Evolutionary conservation across 2,113 vertebrate species (phyloP), one percentile per base, ranked within the genome.

Genomic region (Aythya baeri): DNA sequence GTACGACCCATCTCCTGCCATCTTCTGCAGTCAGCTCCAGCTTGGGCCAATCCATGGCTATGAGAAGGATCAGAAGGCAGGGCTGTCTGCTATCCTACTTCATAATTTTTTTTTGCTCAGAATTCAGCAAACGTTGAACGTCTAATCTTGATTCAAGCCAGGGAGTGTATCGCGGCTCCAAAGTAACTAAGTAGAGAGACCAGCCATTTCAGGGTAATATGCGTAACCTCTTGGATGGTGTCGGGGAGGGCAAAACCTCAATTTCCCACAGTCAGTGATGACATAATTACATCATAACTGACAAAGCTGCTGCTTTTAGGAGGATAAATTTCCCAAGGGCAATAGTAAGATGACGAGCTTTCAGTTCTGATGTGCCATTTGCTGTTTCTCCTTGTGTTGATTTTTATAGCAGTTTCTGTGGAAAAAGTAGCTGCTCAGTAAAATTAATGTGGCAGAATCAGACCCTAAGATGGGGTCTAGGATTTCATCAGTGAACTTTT

Each of bases 1-100:
- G 18, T 12, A 25, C 22, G 74, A 41, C 72, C 26, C 11, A 1
- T 41, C 76, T 36, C 36, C 50, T 50, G 55, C 65, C 25, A 1
- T 6, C 17, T 41, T 20, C 46, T 49, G 46, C 20, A 20, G 46
- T 49, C 46, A 49, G 20, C 20, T 49, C 46, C 77, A 59, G 38
- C 25, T 5, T 6, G 3, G 32, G 46, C 57, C 1, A 3, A 3
- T 5, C 1, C 2, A 0, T 0, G 36, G n/a, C n/a, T 38, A n/a
- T 5, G 32, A 31, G 29, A 38, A 58, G 22, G 32, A 59, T 13
- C 66, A 2, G 7, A 1, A 18, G 22, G 27, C 49, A 34, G 66
- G 49, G 27, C 52, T 89, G 65, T 14, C 17, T 17, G 1, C 72
- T 63, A 22, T 58, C 1, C 0, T 13, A 1, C 20, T 49, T 57